Conservation (phyloP, 2,888 invertebrate genomes). For the Chaitophorus viminalis region DNA sequence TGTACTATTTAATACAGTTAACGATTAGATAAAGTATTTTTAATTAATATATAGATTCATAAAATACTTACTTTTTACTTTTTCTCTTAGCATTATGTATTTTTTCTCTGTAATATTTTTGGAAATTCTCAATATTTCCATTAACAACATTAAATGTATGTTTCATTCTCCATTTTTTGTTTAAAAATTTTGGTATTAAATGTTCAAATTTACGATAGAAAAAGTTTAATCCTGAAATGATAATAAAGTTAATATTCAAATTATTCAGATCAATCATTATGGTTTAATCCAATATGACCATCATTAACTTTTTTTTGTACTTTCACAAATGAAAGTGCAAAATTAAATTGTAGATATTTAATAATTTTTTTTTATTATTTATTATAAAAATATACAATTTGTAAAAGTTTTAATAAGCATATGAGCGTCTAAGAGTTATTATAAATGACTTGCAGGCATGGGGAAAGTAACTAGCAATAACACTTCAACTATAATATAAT, state of each 20-base stretch:
- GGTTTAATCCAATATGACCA: no score
- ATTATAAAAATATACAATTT: no score
- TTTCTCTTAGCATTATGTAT: conserved; percentile 71
- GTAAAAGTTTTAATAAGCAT: no score
- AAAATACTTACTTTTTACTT: conserved; percentile 70
- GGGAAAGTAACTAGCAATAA: no score
- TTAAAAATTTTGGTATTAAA: conserved; percentile 75
- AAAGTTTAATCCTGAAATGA: conserved; percentile 66
- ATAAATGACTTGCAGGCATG: no score
- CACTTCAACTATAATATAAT: no score
- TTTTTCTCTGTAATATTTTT: conserved; percentile 75
- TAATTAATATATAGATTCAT: not conserved
- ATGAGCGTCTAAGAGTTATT: no score
- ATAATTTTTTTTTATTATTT: no score
- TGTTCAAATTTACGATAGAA: conserved; percentile 72
- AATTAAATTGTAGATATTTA: no score
- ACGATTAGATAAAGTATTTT: not conserved
- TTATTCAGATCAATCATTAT: not conserved
- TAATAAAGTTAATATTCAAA: conserved; percentile 15
- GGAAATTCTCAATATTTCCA: conserved; percentile 74
- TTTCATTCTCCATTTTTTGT: conserved; percentile 73
- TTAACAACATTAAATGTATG: conserved; percentile 72
- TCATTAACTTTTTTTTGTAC: no score
- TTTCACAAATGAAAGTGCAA: no score
- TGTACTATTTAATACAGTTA: no score